Conservation (phyloP, 2,888 invertebrate genomes). For the Pantelozetes paolii region DNA sequence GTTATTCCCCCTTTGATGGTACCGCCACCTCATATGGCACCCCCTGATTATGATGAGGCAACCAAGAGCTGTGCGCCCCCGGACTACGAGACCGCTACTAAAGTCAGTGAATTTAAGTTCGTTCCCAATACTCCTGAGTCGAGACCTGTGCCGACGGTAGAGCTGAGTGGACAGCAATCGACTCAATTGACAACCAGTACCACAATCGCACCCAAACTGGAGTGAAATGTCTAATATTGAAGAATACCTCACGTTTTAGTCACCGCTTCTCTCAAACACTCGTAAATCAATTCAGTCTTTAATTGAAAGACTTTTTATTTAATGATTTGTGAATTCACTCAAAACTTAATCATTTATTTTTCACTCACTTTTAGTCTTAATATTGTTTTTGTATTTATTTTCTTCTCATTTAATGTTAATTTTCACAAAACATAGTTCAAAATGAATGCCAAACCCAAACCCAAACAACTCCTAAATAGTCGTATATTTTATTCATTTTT, state of each 20-base stretch:
- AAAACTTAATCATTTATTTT: not conserved
- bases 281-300: not conserved
- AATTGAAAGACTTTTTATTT: too few species aligned
- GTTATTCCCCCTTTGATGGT: constrained; percentile 21
- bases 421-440: not conserved
- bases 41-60: constrained; percentile 41
- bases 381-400: not conserved
- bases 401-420: not conserved
- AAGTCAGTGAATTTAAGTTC: constrained; percentile 19
- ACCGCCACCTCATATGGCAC: constrained; percentile 38
- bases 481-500: not conserved
- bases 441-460: too few species aligned
- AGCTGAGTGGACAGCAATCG: not conserved
- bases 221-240: constrained; percentile 6
- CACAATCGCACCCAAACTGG: not conserved
- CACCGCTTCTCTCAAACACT: not conserved
- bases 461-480: too few species aligned
- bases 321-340: not conserved
- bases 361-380: not conserved
- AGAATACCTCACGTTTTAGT: not conserved
- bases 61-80: constrained; percentile 40
- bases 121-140: constrained; percentile 7
- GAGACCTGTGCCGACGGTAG: not conserved
- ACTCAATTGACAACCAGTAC: not conserved
- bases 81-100: constrained; percentile 41